These are phyloP conservation scores for Odontocerum albicorne DNA, from an alignment of 2,888 invertebrate species.

Conservation along the genomic window DNA sequence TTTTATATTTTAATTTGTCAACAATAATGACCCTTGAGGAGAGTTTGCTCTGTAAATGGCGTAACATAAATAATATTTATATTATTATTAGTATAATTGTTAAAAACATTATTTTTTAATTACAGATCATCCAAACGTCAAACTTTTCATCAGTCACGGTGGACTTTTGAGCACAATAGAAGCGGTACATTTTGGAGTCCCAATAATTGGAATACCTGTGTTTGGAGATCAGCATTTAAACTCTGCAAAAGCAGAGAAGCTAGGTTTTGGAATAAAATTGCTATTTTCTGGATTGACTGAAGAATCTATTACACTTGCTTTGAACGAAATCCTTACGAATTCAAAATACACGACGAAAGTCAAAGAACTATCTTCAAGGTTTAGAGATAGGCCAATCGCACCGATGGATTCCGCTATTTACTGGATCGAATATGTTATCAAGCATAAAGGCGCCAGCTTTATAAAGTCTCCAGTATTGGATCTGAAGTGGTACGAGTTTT, in stretches of 20 bases:
- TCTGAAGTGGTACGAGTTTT: slow-evolving; percentile 32
- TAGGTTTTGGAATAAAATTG: slow-evolving; percentile 47
- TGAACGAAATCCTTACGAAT: slow-evolving; percentile 46
- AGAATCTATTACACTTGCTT: slow-evolving; percentile 44
- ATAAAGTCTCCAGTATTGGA: slow-evolving; percentile 31
- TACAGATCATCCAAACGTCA: slow-evolving; percentile 56
- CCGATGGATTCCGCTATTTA: slow-evolving; percentile 34
- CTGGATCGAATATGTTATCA: slow-evolving; percentile 36
- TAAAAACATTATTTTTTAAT: too few relatives aligned
- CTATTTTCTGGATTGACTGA: slow-evolving; percentile 46
- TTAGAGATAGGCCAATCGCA: slow-evolving; percentile 33
- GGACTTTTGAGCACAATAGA: slow-evolving; percentile 60
- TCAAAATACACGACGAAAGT: slow-evolving; percentile 39
- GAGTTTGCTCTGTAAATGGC: too few relatives aligned
- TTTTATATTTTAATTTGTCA: too few relatives aligned
- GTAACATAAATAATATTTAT: too few relatives aligned
- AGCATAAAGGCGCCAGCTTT: slow-evolving; percentile 34
- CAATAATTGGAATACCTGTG: slow-evolving; percentile 56
- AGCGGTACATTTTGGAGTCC: slow-evolving; percentile 51
- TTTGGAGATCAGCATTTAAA: slow-evolving; percentile 54
- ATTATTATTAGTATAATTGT: too few relatives aligned
- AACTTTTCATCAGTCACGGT: slow-evolving; percentile 61
- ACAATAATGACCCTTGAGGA: too few relatives aligned
- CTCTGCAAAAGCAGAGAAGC: slow-evolving; percentile 46
- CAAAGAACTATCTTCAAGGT: slow-evolving; percentile 27